Conservation (phyloP, 2,113 vertebrate genomes). For the Cheirogaleus medius region DNA sequence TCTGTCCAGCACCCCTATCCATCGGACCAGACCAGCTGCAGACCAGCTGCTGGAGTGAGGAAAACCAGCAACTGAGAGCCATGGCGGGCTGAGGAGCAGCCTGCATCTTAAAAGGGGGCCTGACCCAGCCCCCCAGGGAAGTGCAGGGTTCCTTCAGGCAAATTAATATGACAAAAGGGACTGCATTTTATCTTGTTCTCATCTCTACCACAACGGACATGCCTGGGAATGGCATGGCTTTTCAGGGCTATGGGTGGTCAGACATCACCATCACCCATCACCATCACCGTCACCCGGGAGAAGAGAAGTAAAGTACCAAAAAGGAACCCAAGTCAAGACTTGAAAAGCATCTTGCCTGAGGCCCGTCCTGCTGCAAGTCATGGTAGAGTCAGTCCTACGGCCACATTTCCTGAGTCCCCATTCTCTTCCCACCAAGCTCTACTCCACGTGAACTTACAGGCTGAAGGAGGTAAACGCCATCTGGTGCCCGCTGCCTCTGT, state of each 20-base stretch:
- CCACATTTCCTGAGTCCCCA: neutral
- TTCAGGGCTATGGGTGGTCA: neutral
- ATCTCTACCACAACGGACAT: neutral
- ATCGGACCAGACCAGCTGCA: neutral
- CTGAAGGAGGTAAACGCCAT: neutral
- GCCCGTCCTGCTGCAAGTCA: neutral
- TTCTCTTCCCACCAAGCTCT: neutral
- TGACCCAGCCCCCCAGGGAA: neutral
- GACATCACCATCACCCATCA: too few relatives aligned
- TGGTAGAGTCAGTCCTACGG: neutral
- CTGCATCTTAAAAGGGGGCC: neutral
- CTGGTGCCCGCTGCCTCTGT: neutral
- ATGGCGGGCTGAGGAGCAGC: neutral
- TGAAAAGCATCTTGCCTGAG: neutral
- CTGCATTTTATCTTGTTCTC: neutral
- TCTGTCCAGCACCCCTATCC: neutral
- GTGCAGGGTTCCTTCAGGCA: slow-evolving; percentile 42
- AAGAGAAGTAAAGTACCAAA: neutral
- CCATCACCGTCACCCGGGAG: neutral
- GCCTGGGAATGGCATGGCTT: neutral
- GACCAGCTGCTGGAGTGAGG: slow-evolving; percentile 33
- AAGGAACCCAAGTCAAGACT: neutral
- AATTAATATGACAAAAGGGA: neutral
- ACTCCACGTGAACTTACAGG: neutral
- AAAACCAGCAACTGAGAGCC: slow-evolving; percentile 30